These are phyloP conservation scores for Neoaliturus tenellus DNA, from an alignment of 2,888 invertebrate species.

Conservation along the genomic window DNA sequence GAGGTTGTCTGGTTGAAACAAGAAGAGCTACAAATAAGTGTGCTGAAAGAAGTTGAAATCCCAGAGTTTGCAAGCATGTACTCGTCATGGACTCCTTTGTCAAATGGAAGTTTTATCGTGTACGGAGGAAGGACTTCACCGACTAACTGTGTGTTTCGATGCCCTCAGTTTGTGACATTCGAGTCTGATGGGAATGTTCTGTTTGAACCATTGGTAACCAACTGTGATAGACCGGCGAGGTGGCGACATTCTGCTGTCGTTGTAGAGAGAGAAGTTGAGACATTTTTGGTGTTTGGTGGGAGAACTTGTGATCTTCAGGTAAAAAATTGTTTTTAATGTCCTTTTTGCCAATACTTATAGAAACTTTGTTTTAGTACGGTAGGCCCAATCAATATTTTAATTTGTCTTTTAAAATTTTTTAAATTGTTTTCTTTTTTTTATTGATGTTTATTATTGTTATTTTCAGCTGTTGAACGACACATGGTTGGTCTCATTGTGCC, in stretches of 20 bases:
- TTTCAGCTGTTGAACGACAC: conserved; percentile 61
- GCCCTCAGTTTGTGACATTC: conserved; percentile 42
- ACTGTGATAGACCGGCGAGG: conserved; percentile 64
- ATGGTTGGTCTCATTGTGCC: conserved; percentile 57
- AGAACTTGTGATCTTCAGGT: conserved; percentile 67
- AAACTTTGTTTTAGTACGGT: background rate
- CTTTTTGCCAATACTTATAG: background rate
- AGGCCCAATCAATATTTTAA: too few relatives aligned
- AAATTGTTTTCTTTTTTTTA: background rate
- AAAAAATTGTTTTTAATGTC: background rate
- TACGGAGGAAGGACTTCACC: conserved; percentile 72
- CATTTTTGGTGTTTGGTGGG: conserved; percentile 71
- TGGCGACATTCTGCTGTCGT: conserved; percentile 71
- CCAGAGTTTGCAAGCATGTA: conserved; percentile 16
- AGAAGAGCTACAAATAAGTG: background rate
- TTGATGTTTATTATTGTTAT: background rate
- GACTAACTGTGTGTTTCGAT: conserved; percentile 60
- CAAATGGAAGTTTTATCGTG: conserved; percentile 46
- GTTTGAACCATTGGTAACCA: conserved; percentile 8
- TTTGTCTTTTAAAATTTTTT: too few relatives aligned
- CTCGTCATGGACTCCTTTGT: conserved; percentile 1
- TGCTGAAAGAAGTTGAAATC: background rate
- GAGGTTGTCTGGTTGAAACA: conserved; percentile 8
- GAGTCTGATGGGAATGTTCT: conserved; percentile 61
- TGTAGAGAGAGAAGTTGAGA: conserved; percentile 65